phyloP scores from a whole-genome alignment of 2,888 invertebrate genomes.

The Diadegma fenestrale region DNA sequence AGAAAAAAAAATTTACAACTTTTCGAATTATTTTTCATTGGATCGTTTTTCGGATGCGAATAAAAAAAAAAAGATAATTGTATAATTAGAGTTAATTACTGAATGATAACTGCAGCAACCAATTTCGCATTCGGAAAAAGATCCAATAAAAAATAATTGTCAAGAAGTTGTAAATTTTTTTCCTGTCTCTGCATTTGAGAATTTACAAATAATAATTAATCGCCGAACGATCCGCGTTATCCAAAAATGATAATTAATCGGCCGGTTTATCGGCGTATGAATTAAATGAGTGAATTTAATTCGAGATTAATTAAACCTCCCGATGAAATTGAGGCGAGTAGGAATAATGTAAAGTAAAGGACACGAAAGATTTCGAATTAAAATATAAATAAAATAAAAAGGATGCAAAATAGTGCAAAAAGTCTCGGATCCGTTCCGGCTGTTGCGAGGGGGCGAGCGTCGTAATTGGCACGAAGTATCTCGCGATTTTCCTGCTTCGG shows the following conservation, averaged over 20 bases:
- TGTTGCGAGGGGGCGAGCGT: slow-evolving; percentile 10
- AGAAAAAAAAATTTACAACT: background rate
- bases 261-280: background rate
- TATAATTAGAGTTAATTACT: background rate
- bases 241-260: background rate
- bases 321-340: background rate
- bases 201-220: background rate
- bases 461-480: slow-evolving; percentile 26
- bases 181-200: no score
- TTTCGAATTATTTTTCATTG: background rate
- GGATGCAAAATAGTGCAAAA: slow-evolving; percentile 9
- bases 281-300: background rate
- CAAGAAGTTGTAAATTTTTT: no score
- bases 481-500: slow-evolving; percentile 23
- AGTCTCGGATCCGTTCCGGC: slow-evolving; percentile 37
- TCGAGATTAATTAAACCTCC: background rate
- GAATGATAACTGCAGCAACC: background rate
- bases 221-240: no score
- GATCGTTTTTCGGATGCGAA: background rate
- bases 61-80: background rate
- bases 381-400: slow-evolving; percentile 2
- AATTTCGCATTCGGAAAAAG: no score
- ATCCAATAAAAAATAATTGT: no score
- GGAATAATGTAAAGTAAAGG: background rate
- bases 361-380: background rate